These are phyloP conservation scores for Atrina japonica DNA, from an alignment of 2,888 invertebrate genomes.

Conservation along the genomic window DNA sequence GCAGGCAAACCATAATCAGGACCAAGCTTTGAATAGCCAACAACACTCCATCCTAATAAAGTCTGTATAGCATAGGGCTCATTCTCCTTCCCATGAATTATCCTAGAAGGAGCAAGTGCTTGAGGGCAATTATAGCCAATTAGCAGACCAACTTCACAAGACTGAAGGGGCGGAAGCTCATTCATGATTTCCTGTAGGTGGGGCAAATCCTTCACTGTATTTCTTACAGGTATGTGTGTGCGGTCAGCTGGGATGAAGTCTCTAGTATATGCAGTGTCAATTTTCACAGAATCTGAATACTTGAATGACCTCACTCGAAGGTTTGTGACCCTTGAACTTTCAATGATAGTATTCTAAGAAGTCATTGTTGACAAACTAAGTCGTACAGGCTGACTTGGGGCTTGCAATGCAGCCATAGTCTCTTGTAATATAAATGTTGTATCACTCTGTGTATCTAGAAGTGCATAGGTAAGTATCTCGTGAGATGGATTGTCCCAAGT, in stretches of 20 bases:
- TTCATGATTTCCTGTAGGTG: constrained; percentile 33
- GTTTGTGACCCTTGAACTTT: constrained; percentile 25
- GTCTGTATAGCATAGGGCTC: constrained; percentile 49
- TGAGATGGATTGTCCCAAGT: background rate
- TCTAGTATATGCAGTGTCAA: constrained; percentile 40
- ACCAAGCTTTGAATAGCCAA: constrained; percentile 28
- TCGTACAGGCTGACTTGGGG: background rate
- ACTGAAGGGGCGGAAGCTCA: constrained; percentile 41
- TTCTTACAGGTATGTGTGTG: constrained; percentile 39
- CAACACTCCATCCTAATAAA: constrained; percentile 47
- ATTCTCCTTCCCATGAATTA: constrained; percentile 19
- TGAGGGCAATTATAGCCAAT: constrained; percentile 48
- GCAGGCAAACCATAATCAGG: background rate
- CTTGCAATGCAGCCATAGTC: constrained; percentile 10
- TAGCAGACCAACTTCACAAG: constrained; percentile 49
- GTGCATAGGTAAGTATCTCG: constrained; percentile 41
- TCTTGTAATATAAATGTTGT: constrained; percentile 42
- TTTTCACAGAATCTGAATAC: background rate
- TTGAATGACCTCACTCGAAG: constrained; percentile 38
- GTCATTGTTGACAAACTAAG: constrained; percentile 46
- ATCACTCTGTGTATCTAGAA: constrained; percentile 48
- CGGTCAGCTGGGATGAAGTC: constrained; percentile 45
- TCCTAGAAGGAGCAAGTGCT: constrained; percentile 42
- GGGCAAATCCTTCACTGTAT: constrained; percentile 28
- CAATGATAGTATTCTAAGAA: constrained; percentile 31